Conservation (phyloP, 2,113 vertebrate species). For the rabbit (Oryctolagus cuniculus) region mOryCun1.1 NC_091443.1:60972001-60972500, state of each 20-base stretch:
- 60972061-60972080: slow-evolving; percentile 80
- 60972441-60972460: slow-evolving; percentile 59
- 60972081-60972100: slow-evolving; percentile 69
- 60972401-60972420: slow-evolving; percentile 63
- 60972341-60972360: slow-evolving; percentile 75
- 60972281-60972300: slow-evolving; percentile 82
- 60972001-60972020: slow-evolving; percentile 88
- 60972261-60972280: slow-evolving; percentile 85
- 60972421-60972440: slow-evolving; percentile 60
- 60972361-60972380: slow-evolving; percentile 81
- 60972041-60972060: slow-evolving; percentile 87
- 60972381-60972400: slow-evolving; percentile 69
- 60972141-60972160: slow-evolving; percentile 81
- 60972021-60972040: slow-evolving; percentile 88
- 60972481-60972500: not conserved
- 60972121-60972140: slow-evolving; percentile 81
- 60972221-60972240: slow-evolving; percentile 85
- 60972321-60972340: slow-evolving; percentile 67
- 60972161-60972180: slow-evolving; percentile 86
- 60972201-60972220: slow-evolving; percentile 81
- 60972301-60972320: slow-evolving; percentile 76
- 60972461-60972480: not conserved
- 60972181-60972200: slow-evolving; percentile 82
- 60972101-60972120: slow-evolving; percentile 86
- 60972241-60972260: slow-evolving; percentile 85